Conservation (phyloP, 2,113 vertebrate genomes). For the Mastomys natalensis region DNA sequence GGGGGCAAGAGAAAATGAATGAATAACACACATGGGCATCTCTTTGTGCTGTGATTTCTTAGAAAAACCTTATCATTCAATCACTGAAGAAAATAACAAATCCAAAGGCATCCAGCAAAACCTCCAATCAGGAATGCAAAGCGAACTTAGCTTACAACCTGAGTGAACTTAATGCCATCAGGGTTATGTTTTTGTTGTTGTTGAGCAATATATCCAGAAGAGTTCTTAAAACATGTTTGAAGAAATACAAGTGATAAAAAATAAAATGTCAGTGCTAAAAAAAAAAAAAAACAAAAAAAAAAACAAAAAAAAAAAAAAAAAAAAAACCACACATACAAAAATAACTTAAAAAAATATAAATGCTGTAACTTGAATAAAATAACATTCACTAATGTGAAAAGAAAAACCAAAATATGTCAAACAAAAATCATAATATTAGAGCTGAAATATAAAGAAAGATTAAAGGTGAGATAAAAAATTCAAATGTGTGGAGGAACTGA, state of each 20-base stretch:
- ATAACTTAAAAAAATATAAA: too few relatives aligned
- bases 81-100: not conserved
- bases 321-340: too few relatives aligned
- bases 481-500: not conserved
- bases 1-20: not conserved
- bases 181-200: too few relatives aligned
- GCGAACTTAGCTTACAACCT: not conserved
- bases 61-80: not conserved
- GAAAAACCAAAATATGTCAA: not conserved
- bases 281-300: not conserved
- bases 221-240: not conserved
- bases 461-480: not conserved
- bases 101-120: not conserved
- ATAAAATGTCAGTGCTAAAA: not conserved
- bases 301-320: too few relatives aligned
- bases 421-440: not conserved
- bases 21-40: not conserved
- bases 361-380: not conserved
- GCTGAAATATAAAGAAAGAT: not conserved
- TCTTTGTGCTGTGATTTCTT: not conserved
- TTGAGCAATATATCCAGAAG: not conserved
- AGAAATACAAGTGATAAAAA: not conserved
- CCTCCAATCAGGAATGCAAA: not conserved
- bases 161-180: not conserved
- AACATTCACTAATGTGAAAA: not conserved